A percentile compares a stretch with the other conserved stretches of the same genome.
Conservation (phyloP, 2,797 vertebrate species). For the Gorsachius magnificus region DNA sequence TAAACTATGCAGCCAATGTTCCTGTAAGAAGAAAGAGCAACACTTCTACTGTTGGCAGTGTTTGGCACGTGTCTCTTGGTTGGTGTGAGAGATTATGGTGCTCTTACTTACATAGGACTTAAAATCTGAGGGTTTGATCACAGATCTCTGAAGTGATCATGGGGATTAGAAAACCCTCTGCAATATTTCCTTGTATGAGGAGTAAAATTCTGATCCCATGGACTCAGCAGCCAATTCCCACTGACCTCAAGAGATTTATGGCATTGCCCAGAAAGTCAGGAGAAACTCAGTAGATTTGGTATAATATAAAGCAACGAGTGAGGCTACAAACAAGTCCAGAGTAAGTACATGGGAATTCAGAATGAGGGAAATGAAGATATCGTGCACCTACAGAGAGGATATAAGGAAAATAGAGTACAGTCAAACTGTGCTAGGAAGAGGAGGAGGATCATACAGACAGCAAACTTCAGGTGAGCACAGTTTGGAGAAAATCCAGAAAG, state of each 20-base stretch:
- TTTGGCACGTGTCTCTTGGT: neutral
- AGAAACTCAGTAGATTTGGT: neutral
- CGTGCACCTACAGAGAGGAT: neutral
- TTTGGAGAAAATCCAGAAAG: neutral
- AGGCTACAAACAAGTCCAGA: neutral
- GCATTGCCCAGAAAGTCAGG: neutral
- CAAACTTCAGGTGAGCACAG: neutral
- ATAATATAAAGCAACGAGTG: neutral
- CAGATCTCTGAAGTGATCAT: neutral
- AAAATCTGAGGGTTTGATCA: neutral
- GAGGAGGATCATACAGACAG: neutral
- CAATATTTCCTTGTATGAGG: neutral
- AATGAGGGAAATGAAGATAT: neutral
- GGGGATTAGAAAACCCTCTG: neutral
- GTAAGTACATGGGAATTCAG: neutral
- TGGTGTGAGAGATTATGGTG: neutral
- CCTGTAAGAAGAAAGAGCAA: neutral
- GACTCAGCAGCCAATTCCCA: neutral
- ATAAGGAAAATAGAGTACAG: neutral
- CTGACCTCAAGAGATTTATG: neutral
- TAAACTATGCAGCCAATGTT: neutral
- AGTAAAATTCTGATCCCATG: neutral
- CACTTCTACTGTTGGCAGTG: neutral
- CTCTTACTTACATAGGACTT: neutral
- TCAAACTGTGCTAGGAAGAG: neutral